phyloP scores from a whole-genome alignment of 2,113 vertebrate species.

The Malurus melanocephalus region DNA sequence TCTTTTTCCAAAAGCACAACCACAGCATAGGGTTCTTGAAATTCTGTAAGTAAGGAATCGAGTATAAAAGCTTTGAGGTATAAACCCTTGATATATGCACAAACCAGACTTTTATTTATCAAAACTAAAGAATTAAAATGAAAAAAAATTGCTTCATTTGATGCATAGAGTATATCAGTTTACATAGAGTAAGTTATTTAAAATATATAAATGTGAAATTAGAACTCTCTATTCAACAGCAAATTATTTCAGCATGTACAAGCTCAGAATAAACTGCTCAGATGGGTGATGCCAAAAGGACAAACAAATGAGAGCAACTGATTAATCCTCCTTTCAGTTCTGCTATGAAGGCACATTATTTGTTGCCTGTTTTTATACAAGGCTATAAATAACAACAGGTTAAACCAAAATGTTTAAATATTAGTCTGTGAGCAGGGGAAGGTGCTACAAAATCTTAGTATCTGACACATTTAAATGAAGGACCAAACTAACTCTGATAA shows the following conservation, averaged over 20 bases:
- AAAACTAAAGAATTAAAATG: background rate
- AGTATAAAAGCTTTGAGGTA: background rate
- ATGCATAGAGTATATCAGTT: background rate
- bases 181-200: background rate
- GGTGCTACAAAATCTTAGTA: background rate
- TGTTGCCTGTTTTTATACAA: background rate
- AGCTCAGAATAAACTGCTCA: background rate
- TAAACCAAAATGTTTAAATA: background rate
- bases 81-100: background rate
- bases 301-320: background rate
- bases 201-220: background rate
- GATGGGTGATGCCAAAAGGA: background rate
- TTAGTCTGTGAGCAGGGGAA: background rate
- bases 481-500: background rate
- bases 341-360: background rate
- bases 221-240: background rate
- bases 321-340: background rate
- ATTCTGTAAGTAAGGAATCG: conserved; percentile 74
- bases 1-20: conserved; percentile 93
- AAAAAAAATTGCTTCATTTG: background rate
- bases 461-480: background rate
- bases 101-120: background rate
- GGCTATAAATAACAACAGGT: background rate
- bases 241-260: background rate
- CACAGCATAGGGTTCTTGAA: conserved; percentile 94